Conservation (phyloP, 2,113 vertebrate genomes). For the Rhineura floridana region DNA sequence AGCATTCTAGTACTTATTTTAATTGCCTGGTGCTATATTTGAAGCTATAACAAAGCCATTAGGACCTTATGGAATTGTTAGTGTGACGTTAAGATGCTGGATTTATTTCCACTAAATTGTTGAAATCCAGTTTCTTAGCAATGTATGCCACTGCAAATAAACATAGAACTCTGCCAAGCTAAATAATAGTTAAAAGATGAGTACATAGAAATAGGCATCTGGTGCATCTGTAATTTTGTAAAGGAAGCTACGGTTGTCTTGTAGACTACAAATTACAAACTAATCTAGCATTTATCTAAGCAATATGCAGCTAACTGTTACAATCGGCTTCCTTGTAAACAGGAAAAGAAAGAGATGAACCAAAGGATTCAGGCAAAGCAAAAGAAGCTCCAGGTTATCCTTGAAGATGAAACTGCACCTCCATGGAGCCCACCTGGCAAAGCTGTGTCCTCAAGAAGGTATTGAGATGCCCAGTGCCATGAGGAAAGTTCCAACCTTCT, state of each 20-base stretch:
- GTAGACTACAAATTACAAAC: background rate
- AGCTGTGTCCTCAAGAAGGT: conserved; percentile 80
- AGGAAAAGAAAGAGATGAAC: conserved; percentile 85
- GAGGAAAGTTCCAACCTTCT: conserved; percentile 20
- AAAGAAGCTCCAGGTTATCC: conserved; percentile 74
- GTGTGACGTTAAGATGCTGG: background rate
- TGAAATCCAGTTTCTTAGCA: conserved; percentile 30
- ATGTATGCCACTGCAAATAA: conserved; percentile 12
- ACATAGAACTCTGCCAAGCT: conserved; percentile 21
- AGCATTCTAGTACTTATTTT: conserved; percentile 20
- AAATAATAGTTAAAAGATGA: background rate
- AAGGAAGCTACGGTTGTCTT: background rate
- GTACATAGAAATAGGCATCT: background rate
- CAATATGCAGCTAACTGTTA: background rate
- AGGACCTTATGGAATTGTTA: background rate
- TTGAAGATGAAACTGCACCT: conserved; percentile 71
- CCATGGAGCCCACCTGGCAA: conserved; percentile 93
- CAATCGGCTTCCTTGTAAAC: conserved; percentile 41
- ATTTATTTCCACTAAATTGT: conserved; percentile 26
- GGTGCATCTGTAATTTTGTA: background rate
- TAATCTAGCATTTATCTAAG: conserved; percentile 2
- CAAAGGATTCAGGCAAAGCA: conserved; percentile 78
- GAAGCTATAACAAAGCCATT: conserved; percentile 35
- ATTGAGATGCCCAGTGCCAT: conserved; percentile 41
- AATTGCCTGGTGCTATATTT: conserved; percentile 14